A percentile compares a stretch with the other conserved stretches of the same genome.
These are phyloP conservation scores for Criorhina ranunculi DNA, from an alignment of 2,888 invertebrate genomes.

Conservation along the genomic window DNA sequence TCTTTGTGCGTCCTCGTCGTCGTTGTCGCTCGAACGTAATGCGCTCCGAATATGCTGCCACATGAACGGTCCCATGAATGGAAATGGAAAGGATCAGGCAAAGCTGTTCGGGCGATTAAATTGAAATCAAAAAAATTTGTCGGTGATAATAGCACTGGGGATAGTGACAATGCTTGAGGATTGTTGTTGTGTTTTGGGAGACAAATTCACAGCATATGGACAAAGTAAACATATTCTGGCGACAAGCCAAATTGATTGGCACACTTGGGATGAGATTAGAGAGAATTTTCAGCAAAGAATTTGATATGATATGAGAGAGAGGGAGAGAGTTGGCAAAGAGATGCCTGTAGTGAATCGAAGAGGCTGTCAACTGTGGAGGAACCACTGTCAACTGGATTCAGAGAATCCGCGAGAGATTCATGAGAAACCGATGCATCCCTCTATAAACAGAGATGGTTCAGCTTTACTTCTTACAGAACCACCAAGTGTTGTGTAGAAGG, in stretches of 20 bases:
- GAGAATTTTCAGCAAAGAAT: not conserved
- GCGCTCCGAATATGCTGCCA: slow-evolving; percentile 62
- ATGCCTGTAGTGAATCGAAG: too few relatives aligned
- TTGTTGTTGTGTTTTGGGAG: slow-evolving; percentile 16
- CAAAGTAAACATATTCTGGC: slow-evolving; percentile 53
- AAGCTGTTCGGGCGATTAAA: slow-evolving; percentile 81
- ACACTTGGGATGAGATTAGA: not conserved
- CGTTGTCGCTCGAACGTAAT: slow-evolving; percentile 43
- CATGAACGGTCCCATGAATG: slow-evolving; percentile 49
- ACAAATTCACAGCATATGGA: slow-evolving; percentile 54
- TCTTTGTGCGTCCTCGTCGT: slow-evolving; percentile 54
- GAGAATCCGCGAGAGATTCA: too few relatives aligned
- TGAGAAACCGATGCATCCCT: too few relatives aligned
- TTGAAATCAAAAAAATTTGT: slow-evolving; percentile 80
- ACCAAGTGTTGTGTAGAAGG: too few relatives aligned
- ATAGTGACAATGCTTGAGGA: not conserved
- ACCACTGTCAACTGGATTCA: too few relatives aligned
- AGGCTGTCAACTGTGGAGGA: too few relatives aligned
- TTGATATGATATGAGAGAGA: too few relatives aligned
- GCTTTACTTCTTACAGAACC: too few relatives aligned
- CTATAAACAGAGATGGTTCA: too few relatives aligned
- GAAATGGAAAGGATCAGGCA: slow-evolving; percentile 56
- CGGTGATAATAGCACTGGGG: slow-evolving; percentile 42
- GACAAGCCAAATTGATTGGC: slow-evolving; percentile 59
- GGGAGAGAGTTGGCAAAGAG: too few relatives aligned